Evolutionary conservation across 1,140 invertebrate genomes (phyloP), one percentile per base, ranked within the genome.

Genomic region (Leucophenga varia): DNA sequence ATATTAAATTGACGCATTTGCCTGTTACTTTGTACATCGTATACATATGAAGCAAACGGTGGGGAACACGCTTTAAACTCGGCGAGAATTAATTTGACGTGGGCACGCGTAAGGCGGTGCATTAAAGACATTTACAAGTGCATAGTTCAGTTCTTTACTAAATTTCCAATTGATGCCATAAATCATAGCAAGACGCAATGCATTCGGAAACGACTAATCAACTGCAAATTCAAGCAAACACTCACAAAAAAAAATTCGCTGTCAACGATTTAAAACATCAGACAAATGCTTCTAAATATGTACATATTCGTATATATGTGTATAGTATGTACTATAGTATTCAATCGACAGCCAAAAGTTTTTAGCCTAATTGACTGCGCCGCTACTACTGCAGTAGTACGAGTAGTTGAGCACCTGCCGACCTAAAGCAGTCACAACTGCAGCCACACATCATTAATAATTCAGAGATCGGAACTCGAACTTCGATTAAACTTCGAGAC

Each of bases 371-470:
- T n/a, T 43, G 47, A 47, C 32, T 37, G 18, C 30, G 18, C 49
- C 57, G 63, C 17, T 50, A 63, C 51, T 59, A 55, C 49, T 47
- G 30, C 47, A 43, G 40, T 57, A 49, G 10, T 16, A 16, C 31
- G 47, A 43, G 40, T 57, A 49, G 10, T 16, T 19, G 44, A 67
- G 63, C 63, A 67, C 59, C 63, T 63, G 59, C 59, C 59, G 55
- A 47, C 37, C 21, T 37, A 19, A 21, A 40, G 56, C 47, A 49
- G 49, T 47, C 48, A 42, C 36, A 47, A 39, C 41, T 22, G 41
- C 10, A 20, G 13, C 13, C 36, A 18, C 25, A 37, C 50, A 59
- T 70, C 61, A 64, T 64, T 68, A 64, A 68, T 64, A 69, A 61
- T 59, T 49, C 51, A 42, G 41, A 44, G 43, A 14, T 18, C 22